phyloP scores from a whole-genome alignment of 1,140 invertebrate species.

The Drosophila cardini region DNA sequence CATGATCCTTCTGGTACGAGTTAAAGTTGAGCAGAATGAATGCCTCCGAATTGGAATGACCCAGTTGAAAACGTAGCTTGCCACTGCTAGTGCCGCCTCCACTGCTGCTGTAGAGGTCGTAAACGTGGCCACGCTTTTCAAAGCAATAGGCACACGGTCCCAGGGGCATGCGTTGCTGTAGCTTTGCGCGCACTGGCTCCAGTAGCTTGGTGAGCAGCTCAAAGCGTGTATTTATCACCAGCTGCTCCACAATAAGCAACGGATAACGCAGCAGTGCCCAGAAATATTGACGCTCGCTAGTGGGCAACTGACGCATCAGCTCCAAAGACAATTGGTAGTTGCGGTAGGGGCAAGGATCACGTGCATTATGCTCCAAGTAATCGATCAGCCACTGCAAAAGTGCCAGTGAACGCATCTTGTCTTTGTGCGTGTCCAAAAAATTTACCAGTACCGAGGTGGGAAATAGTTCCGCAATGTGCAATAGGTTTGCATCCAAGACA shows the following conservation, averaged over 20 bases:
- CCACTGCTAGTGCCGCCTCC: constrained; percentile 6
- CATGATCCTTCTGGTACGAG: constrained; percentile 78
- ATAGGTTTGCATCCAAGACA: constrained; percentile 84
- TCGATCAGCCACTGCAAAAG: constrained; percentile 87
- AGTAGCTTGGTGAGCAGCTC: constrained; percentile 88
- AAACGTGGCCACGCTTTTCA: constrained; percentile 68
- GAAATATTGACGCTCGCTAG: constrained; percentile 86
- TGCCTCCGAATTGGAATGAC: constrained; percentile 64
- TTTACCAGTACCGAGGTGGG: constrained; percentile 86
- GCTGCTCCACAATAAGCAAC: constrained; percentile 89
- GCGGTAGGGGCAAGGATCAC: constrained; percentile 86
- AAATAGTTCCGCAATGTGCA: constrained; percentile 74
- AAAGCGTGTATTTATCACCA: constrained; percentile 91
- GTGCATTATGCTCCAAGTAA: constrained; percentile 87
- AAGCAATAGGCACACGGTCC: constrained; percentile 79
- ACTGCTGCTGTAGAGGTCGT: constrained; percentile 53
- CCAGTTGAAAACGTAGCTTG: constrained; percentile 71
- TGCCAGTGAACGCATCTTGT: constrained; percentile 87
- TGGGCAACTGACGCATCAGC: constrained; percentile 84
- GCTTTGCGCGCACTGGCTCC: constrained; percentile 64
- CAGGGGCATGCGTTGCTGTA: constrained; percentile 50
- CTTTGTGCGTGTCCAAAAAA: constrained; percentile 87
- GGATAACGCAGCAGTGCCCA: constrained; percentile 89
- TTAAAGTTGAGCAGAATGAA: constrained; percentile 80
- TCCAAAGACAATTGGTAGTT: constrained; percentile 86